Evolutionary conservation across 2,888 invertebrate genomes (phyloP).

Genomic region (Galerucella nymphaeae): DNA sequence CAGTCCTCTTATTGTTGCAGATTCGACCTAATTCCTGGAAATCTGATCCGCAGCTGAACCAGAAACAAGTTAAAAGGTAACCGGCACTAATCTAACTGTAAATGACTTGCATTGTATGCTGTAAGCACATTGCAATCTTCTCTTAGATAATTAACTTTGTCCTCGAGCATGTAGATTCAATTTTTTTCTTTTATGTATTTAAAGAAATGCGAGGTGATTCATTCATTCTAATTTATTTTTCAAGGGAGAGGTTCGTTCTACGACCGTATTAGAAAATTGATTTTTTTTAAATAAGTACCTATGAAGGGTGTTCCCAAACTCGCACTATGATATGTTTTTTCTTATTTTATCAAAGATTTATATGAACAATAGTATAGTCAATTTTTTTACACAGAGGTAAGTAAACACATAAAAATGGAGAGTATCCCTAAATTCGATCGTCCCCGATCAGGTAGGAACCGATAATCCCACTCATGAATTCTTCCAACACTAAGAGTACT

Average conservation of each 20-base stretch:
- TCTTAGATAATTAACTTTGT: background rate
- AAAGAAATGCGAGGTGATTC: background rate
- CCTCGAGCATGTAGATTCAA: background rate
- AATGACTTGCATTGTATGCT: background rate
- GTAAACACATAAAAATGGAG: no score
- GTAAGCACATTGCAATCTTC: conserved; percentile 5
- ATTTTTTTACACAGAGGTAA: no score
- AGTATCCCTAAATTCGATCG: no score
- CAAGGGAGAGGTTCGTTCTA: background rate
- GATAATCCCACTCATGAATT: no score
- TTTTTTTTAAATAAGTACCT: background rate
- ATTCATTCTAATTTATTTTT: background rate
- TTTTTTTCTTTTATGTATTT: background rate
- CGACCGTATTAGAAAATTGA: background rate
- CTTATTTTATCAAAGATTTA: no score
- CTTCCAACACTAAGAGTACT: no score
- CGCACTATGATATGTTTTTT: no score
- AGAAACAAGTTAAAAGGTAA: conserved; percentile 61
- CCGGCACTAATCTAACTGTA: conserved; percentile 13
- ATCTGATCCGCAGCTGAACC: conserved; percentile 61
- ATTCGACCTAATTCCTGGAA: conserved; percentile 62
- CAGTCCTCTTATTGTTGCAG: conserved; percentile 52
- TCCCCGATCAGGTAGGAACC: no score
- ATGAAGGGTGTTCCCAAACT: background rate
- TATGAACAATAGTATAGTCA: no score